Evolutionary conservation across 2,113 vertebrate genomes (phyloP), one percentile per base, ranked within the genome.

Genomic region (Cebidichthys violaceus): DNA sequence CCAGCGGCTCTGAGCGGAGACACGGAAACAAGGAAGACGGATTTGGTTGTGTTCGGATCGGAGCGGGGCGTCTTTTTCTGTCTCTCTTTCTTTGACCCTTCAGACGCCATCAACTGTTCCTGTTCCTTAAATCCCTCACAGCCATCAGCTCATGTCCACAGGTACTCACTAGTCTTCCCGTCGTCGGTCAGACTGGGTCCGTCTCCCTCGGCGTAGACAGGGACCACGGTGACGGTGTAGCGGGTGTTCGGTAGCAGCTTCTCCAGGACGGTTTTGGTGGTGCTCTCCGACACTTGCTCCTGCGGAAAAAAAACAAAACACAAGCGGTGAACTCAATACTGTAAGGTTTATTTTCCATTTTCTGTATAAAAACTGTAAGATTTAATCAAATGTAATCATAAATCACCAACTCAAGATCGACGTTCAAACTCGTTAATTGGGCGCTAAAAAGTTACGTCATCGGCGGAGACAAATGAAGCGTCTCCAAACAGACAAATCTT

Each of bases 271-370:
- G 96, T 95, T 47, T 93, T 95, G 75, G 97, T 98, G 86, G 97
- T 98, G 89, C 97, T 98, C 75, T 98, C 98, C 29, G 98, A 97
- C 10, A 98, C 95, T 84, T 96, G 95, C 27, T 96, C 95, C 98
- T 99, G 84, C 4, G n/a, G n/a, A n/a, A 57, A n/a, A 52, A 9
- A 8, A 64, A 74, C 20, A 65, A 37, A 11, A 78, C 27, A 82
- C 9, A 65, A 0, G 0, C 1, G 20, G 37, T 69, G 50, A 39
- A 60, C 14, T 66, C 17, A n/a, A 35, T 2, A 3, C 20, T 33
- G 33, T 33, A 4, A 4, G 31, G 31, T 33, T 6, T 37, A 37
- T 61, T 75, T 50, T 54, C n/a, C 10, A 13, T 66, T 57, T 77
- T 45, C 14, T 43, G 61, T 5, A 24, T 70, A 24, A 70, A 37